Conservation (phyloP, 2,797 vertebrate genomes). For the Xyrichtys novacula region DNA sequence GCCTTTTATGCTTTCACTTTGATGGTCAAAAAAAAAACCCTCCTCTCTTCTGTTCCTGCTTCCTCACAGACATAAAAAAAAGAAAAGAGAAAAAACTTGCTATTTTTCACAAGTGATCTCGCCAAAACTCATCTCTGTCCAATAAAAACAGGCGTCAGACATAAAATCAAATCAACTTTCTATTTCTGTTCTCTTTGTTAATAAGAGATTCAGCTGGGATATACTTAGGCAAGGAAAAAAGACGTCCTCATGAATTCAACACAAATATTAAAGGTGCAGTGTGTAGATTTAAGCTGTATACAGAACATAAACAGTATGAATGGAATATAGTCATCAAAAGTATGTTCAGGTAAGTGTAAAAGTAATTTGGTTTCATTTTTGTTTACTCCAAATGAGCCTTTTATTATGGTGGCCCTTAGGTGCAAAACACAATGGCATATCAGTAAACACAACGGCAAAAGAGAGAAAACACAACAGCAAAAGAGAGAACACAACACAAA, state of each 20-base stretch:
- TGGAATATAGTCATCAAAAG: too few relatives aligned
- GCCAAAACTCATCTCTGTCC: slow-evolving; percentile 19
- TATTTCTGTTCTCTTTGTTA: background rate
- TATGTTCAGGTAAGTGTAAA: too few relatives aligned
- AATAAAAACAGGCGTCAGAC: slow-evolving; percentile 25
- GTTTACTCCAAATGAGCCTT: too few relatives aligned
- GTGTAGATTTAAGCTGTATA: too few relatives aligned
- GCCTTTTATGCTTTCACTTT: slow-evolving; percentile 69
- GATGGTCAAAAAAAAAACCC: slow-evolving; percentile 49
- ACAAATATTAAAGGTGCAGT: too few relatives aligned
- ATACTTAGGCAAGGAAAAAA: background rate
- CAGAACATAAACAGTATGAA: too few relatives aligned
- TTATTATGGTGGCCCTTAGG: too few relatives aligned
- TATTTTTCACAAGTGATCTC: slow-evolving; percentile 30
- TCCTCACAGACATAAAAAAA: slow-evolving; percentile 25
- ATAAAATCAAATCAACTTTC: slow-evolving; percentile 6
- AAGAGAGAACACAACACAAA: too few relatives aligned
- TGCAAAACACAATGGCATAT: too few relatives aligned
- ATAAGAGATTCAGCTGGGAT: background rate
- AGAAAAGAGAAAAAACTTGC: slow-evolving; percentile 10
- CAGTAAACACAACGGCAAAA: too few relatives aligned
- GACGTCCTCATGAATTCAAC: background rate
- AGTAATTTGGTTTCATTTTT: too few relatives aligned
- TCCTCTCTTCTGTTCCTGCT: slow-evolving; percentile 43
- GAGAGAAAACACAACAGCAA: too few relatives aligned